Evolutionary conservation across 1,140 invertebrate species (phyloP).

Genomic region (Pomacea maculata): DNA sequence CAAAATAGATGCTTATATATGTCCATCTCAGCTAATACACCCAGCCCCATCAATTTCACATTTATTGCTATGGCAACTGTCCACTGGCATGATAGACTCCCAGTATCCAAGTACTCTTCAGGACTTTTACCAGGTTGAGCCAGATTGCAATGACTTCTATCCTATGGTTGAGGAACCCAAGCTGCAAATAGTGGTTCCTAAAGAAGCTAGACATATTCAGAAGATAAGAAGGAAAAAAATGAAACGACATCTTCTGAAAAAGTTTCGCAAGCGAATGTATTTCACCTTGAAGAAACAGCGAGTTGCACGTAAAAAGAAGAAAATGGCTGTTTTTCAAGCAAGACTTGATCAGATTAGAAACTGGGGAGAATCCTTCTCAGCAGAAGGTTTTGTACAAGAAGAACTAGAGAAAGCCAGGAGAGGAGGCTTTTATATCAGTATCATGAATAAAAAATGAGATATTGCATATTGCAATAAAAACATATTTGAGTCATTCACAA

Average conservation of each 20-base stretch:
- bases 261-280: constrained; percentile 32
- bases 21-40: too few species aligned
- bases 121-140: too few species aligned
- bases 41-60: too few species aligned
- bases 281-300: constrained; percentile 24
- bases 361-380: constrained; percentile 25
- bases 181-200: not conserved
- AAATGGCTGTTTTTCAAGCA: constrained; percentile 27
- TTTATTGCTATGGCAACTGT: too few species aligned
- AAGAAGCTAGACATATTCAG: constrained; percentile 27
- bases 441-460: constrained; percentile 10
- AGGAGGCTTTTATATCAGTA: constrained; percentile 33
- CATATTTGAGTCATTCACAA: too few species aligned
- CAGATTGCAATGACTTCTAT: too few species aligned
- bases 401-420: constrained; percentile 28
- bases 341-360: constrained; percentile 18
- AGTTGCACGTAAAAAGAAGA: constrained; percentile 18
- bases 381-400: constrained; percentile 23
- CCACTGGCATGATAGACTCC: too few species aligned
- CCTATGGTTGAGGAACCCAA: too few species aligned
- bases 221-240: constrained; percentile 36
- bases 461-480: too few species aligned
- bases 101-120: too few species aligned
- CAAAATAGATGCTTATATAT: too few species aligned
- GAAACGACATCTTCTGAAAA: constrained; percentile 36